Percentiles rank a stretch among this genome's conserved stretches.
Evolutionary conservation across 1,140 invertebrate genomes (phyloP).

Genomic region (Arctopsyche grandis): DNA sequence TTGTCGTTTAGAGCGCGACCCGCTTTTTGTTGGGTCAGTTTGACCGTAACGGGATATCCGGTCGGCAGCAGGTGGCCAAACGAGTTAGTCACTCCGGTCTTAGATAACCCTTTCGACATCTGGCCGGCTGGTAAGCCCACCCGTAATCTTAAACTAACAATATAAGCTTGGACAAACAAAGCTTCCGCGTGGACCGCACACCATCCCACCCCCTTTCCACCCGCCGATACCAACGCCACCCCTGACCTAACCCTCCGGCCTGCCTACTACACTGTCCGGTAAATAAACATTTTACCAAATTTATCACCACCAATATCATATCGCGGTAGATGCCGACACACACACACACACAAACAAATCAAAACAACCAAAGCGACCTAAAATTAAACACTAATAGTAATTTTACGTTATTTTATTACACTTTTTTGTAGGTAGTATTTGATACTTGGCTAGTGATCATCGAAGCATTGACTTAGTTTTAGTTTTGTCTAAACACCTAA

Average conservation of each 20-base stretch:
- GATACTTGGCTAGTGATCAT: not conserved
- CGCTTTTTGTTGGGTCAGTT: conserved; percentile 27
- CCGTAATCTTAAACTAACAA: conserved; percentile 49
- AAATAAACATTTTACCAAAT: conserved; percentile 1
- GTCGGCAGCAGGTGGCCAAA: conserved; percentile 46
- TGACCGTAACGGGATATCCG: conserved; percentile 39
- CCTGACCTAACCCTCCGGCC: not conserved
- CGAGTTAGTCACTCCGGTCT: conserved; percentile 44
- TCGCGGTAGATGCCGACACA: not conserved
- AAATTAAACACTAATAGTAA: not conserved
- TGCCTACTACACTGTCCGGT: not conserved
- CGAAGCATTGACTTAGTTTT: not conserved
- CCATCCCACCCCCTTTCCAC: not conserved
- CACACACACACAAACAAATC: not conserved
- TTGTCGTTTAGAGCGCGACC: conserved; percentile 10
- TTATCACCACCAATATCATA: conserved; percentile 7
- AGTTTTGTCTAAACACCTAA: not conserved
- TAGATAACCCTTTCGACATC: conserved; percentile 50
- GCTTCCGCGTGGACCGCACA: conserved; percentile 1
- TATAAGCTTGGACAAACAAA: conserved; percentile 44
- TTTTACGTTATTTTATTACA: not conserved
- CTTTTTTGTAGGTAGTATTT: not conserved
- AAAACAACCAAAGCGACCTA: not conserved
- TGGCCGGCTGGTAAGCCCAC: conserved; percentile 37
- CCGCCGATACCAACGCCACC: not conserved